These are phyloP conservation scores for zebrafish (Danio rerio) DNA, from an alignment of 2,113 vertebrate genomes.

Conservation along the genomic window GRCz12tu NC_133179.1:10354501-10355000, in stretches of 20 bases:
- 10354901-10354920: no score
- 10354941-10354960: background rate
- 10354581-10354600: conserved; percentile 74
- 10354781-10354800: no score
- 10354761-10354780: no score
- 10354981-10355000: background rate
- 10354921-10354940: no score
- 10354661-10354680: conserved; percentile 90
- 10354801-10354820: no score
- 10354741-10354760: conserved; percentile 43
- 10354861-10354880: no score
- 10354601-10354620: conserved; percentile 96
- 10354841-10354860: no score
- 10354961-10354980: background rate
- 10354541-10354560: conserved; percentile 82
- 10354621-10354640: conserved; percentile 91
- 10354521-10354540: conserved; percentile 84
- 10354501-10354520: conserved; percentile 81
- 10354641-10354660: conserved; percentile 84
- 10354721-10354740: conserved; percentile 77
- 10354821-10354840: no score
- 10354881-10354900: no score
- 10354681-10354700: conserved; percentile 95
- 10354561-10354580: conserved; percentile 63
- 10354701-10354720: conserved; percentile 87